Evolutionary conservation across 2,888 invertebrate species (phyloP).

Genomic region (Endotricha flammealis): DNA sequence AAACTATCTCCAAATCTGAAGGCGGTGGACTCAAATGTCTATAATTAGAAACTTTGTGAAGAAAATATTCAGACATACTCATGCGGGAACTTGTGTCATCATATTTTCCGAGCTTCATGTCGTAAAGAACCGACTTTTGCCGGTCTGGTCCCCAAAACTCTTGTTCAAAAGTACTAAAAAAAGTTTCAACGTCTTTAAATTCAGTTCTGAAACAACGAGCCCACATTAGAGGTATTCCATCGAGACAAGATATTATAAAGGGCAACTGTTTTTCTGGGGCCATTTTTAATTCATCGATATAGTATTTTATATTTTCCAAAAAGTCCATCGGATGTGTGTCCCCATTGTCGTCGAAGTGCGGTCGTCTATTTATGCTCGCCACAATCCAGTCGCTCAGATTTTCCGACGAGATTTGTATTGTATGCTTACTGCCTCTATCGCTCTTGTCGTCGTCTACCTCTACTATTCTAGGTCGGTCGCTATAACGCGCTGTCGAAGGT

Average conservation of each 20-base stretch:
- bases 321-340: conserved; percentile 71
- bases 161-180: conserved; percentile 62
- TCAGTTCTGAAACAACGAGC: conserved; percentile 65
- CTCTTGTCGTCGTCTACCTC: conserved; percentile 58
- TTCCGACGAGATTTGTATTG: conserved; percentile 51
- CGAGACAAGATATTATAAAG: conserved; percentile 66
- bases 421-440: conserved; percentile 32
- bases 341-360: conserved; percentile 63
- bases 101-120: conserved; percentile 69
- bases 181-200: conserved; percentile 52
- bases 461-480: conserved; percentile 49
- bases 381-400: conserved; percentile 63
- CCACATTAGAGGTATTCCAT: conserved; percentile 69
- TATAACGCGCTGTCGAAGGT: conserved; percentile 36
- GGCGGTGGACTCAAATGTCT: conserved; percentile 65
- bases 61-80: conserved; percentile 70
- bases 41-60: conserved; percentile 69
- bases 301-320: conserved; percentile 60
- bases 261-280: conserved; percentile 55
- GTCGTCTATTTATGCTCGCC: conserved; percentile 60
- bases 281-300: conserved; percentile 62
- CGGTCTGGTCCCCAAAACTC: conserved; percentile 69
- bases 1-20: conserved; percentile 69
- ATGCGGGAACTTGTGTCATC: conserved; percentile 50
- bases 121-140: conserved; percentile 65